phyloP scores from a whole-genome alignment of 2,797 vertebrate genomes.

The Synaphobranchus kaupii region DNA sequence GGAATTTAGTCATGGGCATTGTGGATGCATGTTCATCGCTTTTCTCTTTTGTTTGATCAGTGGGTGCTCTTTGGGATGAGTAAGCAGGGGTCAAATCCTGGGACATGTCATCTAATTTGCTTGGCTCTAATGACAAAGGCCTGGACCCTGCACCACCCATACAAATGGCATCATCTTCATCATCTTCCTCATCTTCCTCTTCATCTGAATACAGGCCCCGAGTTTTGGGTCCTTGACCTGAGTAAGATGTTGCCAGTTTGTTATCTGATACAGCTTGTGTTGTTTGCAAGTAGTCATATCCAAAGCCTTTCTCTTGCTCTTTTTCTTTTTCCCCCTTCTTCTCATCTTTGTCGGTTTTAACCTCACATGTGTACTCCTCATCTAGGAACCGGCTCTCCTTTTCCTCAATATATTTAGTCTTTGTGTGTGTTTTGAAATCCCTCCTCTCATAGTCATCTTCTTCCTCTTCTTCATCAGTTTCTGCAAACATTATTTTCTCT shows the following conservation, averaged over 20 bases:
- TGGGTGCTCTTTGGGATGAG: slow-evolving; percentile 41
- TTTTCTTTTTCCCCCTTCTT: slow-evolving; percentile 47
- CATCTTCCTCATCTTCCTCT: slow-evolving; percentile 61
- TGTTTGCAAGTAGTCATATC: slow-evolving; percentile 38
- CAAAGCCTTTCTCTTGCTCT: slow-evolving; percentile 33
- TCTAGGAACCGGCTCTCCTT: slow-evolving; percentile 92
- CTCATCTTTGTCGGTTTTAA: slow-evolving; percentile 59
- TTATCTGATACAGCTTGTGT: slow-evolving; percentile 45
- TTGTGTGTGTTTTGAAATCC: slow-evolving; percentile 66
- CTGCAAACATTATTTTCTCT: slow-evolving; percentile 62
- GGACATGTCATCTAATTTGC: slow-evolving; percentile 53
- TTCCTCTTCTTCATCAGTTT: slow-evolving; percentile 71
- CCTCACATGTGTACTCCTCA: slow-evolving; percentile 75
- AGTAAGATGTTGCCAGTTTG: slow-evolving; percentile 48
- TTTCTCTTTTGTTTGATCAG: slow-evolving; percentile 40
- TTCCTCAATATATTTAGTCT: slow-evolving; percentile 82
- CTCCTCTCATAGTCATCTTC: slow-evolving; percentile 61
- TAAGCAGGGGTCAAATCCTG: slow-evolving; percentile 33
- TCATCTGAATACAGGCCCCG: slow-evolving; percentile 67
- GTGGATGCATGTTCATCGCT: slow-evolving; percentile 41
- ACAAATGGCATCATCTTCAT: slow-evolving; percentile 56
- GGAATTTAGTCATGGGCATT: slow-evolving; percentile 58
- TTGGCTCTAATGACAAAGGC: slow-evolving; percentile 46
- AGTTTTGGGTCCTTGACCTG: slow-evolving; percentile 56
- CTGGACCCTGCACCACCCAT: slow-evolving; percentile 48